Base-by-base conservation (phyloP, 2,113 vertebrate species). In the Poeciliopsis turrubarensis region DNA sequence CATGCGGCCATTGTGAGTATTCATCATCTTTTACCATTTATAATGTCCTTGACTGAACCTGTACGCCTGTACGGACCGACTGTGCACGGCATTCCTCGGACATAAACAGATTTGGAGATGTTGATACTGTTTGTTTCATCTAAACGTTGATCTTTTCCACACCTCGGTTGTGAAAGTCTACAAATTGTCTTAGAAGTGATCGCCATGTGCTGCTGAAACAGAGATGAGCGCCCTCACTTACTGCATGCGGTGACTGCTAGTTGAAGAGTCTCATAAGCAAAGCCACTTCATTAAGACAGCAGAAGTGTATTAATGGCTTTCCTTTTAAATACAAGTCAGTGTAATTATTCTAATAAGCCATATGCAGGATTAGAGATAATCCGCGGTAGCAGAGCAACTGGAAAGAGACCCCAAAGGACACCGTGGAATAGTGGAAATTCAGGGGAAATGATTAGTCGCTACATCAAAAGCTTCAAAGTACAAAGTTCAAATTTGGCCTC, bases 321-420 rank as follows among this genome's bases (percentile, higher is more conserved):
- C 84, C 87, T 90, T 92, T 87, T 80, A 84, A 88, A 87, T 89
- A 73, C 57, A 83, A 85, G 85, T 82, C 85, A 81, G 77, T 68
- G 72, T 83, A 78, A 90, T 93, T 92, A 94, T 92, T 92, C 80
- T 92, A 92, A 94, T 94, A 93, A 94, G 75, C 87, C 90, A 87
- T 86, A 87, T 91, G 86, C 88, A 91, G 90, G 92, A 92, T 94
- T 94, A 93, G 87, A 78, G 86, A 82, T 93, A 94, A 95, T 92
- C 90, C 89, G 76, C 86, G 85, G 81, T 91, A 85, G 89, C 77
- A 65, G 82, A 72, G 77, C 94, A 94, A 94, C 93, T 94, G 92
- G 93, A 93, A 91, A 88, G 83, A 88, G 88, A 84, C 91, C 91
- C 89, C 90, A 79, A 88, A 93, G 88, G 87, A 93, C 91, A 89